Evolutionary conservation across 2,888 invertebrate genomes (phyloP), one percentile per base, ranked within the genome.

Genomic region (Podotricha telesiphe): DNA sequence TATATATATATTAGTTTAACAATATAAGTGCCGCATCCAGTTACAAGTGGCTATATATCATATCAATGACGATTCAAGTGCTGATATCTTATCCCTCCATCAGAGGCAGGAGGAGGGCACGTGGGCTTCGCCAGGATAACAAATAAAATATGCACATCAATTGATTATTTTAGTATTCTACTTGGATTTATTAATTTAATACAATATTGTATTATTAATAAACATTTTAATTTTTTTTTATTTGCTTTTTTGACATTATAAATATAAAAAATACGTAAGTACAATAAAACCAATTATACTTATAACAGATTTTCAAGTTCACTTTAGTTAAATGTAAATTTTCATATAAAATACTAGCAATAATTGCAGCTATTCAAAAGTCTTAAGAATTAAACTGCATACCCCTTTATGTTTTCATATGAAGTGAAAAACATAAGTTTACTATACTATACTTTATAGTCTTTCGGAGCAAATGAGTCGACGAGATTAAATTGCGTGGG

Each of bases 401-500:
- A 28, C 28, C 2, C 28, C 28, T 28, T 4, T 28, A 4, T 2
- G 2, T 22, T 55, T 55, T 34, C n/a, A n/a, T 37, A 19, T 34
- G 50, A 62, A 47, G 5, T 19, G 2, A 19, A 34, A 59, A 48
- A n/a, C 10, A n/a, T n/a, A n/a, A 37, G 13, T 47, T 5, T 19
- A 28, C 2, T 22, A 42, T 17, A 45, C 47, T 17, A 17, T 47
- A 22, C 13, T 19, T n/a, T n/a, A n/a, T n/a, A 48, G 34, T 15
- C 15, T 13, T 55, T 42, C 17, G 17, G 65, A 50, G 55, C 42
- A 69, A 68, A 70, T 73, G 72, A 72, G 67, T 66, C 65, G 68
- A 68, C 70, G 55, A 66, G 68, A 68, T 66, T 70, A 68, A 55
- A 67, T 48, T 62, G 62, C 58, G 59, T 66, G 58, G 66, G 59